Evolutionary conservation across 2,113 vertebrate genomes (phyloP), one percentile per base, ranked within the genome.

Genomic region (Geococcyx californianus): DNA sequence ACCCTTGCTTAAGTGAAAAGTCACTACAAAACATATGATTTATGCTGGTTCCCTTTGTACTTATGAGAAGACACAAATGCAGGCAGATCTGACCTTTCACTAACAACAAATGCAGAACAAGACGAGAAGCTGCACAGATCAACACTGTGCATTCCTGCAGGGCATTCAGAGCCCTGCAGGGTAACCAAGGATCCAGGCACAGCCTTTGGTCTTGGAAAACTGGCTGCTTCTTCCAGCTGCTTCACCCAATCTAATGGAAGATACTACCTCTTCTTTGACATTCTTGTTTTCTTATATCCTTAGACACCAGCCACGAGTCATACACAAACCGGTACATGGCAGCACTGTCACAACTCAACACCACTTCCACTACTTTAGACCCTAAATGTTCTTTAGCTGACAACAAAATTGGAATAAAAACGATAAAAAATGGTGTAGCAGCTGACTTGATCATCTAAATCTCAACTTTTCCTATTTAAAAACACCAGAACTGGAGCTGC

Each of bases 251-350:
- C 67, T 26, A 18, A 31, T 0, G 16, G 36, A 59, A 73, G n/a
- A 62, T 28, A n/a, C 10, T 5, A 45, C 6, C 4, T 58, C 8
- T 33, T 40, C 36, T 55, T 34, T 7, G 7, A 63, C 21, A 10
- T 45, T 38, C 38, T 89, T 34, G 40, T 72, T 75, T 42, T 21
- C 63, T 51, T 16, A 8, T 5, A 6, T 4, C 26, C 45, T n/a
- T 16, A 23, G 45, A 36, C 64, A 78, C 16, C 42, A 33, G 45
- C 4, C 54, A 63, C 2, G n/a, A 4, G 26, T 20, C 0, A 0
- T 10, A n/a, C 18, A 11, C 19, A 78, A 52, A 47, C 13, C 25
- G 12, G 56, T 1, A 36, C 23, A 9, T 29, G 70, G 33, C 67
- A 72, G 19, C 9, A 3, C 25, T 26, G 6, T 3, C 52, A 10